Evolutionary conservation across 1,140 invertebrate species (phyloP).

Genomic region (Choristoneura fumiferana): DNA sequence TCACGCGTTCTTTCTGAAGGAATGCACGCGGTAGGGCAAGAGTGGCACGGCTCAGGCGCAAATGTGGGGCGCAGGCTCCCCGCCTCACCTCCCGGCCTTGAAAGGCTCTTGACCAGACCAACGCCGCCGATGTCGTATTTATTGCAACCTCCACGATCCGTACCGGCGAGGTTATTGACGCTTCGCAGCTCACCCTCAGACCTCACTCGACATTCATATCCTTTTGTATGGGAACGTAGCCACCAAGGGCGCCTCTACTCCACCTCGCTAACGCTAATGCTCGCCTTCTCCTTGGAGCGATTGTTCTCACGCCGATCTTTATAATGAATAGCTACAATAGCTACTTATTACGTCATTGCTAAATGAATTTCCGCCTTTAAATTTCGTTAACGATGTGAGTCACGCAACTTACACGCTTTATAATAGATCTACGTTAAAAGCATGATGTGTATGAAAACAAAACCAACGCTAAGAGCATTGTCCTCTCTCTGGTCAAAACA

Average conservation of each 20-base stretch:
- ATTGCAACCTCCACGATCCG: constrained; percentile 76
- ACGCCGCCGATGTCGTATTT: constrained; percentile 72
- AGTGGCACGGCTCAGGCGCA: constrained; percentile 42
- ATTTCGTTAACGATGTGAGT: constrained; percentile 70
- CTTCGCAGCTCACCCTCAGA: constrained; percentile 41
- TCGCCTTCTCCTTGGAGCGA: constrained; percentile 61
- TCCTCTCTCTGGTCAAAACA: constrained; percentile 34
- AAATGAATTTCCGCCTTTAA: constrained; percentile 71
- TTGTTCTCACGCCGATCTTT: constrained; percentile 71
- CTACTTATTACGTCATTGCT: constrained; percentile 70
- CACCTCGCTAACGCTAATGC: constrained; percentile 37
- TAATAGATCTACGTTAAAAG: constrained; percentile 44
- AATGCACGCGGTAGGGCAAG: constrained; percentile 58
- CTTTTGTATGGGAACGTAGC: constrained; percentile 52
- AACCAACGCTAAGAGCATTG: constrained; percentile 33
- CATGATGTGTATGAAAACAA: constrained; percentile 21
- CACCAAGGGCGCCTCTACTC: constrained; percentile 31
- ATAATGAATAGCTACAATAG: constrained; percentile 70
- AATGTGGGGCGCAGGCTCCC: constrained; percentile 62
- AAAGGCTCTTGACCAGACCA: constrained; percentile 77
- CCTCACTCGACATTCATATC: constrained; percentile 41
- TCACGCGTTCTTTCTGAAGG: constrained; percentile 41
- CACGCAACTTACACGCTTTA: constrained; percentile 55
- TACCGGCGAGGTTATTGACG: constrained; percentile 76
- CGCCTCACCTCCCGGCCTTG: constrained; percentile 73